Base-by-base conservation (phyloP, 1,140 invertebrate species). In the Papilio machaon region DNA sequence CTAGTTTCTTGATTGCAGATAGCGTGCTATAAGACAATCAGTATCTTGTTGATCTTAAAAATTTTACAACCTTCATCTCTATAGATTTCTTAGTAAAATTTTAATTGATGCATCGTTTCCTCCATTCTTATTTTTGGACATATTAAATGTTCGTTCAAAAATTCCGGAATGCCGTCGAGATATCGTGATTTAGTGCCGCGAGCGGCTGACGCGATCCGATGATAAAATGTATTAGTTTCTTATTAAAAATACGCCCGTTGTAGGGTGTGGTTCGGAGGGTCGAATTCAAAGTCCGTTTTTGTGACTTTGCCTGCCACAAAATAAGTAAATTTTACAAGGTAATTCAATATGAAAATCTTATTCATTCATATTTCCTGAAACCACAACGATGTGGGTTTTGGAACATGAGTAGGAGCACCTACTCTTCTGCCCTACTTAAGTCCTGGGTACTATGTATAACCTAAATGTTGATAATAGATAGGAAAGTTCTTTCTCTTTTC, bases 101-200 rank as follows among this genome's bases (percentile, higher is more conserved):
- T 92, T 92, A 92, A 92, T 92, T 92, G 91, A 90, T 91, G 87
- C 77, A 82, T 83, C 82, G 90, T 90, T 91, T 92, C 87, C 89
- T 86, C 81, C 84, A 86, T 85, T 91, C 87, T 89, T 88, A 84
- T 91, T 91, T 91, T 90, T 89, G 73, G 84, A 86, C 82, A 85
- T 88, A 89, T 89, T 88, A 90, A 70, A 91, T 90, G 87, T 86
- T 88, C 77, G 58, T 17, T 82, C 76, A 83, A 87, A 89, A 87
- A 86, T 85, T 86, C 84, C 80, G 30, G 82, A 83, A 85, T 85
- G 84, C 79, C 83, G 84, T 79, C 77, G 82, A 80, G 84, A 70
- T 73, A 47, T 75, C 76, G 81, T 91, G 90, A 92, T 91, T 89
- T 91, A 91, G 43, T 85, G 91, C 91, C 90, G 15, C 81, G 74